Conservation (phyloP, 2,113 vertebrate genomes). For the Datnioides undecimradiatus region DNA sequence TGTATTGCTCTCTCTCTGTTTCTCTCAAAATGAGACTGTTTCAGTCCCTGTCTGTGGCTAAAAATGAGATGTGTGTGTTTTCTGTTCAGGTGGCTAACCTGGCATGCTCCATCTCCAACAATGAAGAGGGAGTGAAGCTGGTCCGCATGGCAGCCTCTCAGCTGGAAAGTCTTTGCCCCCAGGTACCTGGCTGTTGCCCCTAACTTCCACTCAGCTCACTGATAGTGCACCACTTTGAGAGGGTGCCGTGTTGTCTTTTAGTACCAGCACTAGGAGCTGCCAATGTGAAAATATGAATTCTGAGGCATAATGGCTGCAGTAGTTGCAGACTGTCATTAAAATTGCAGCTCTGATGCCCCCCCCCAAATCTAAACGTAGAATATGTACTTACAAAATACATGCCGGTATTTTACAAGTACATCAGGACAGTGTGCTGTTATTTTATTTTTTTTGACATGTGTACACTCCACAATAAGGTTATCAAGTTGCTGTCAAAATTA, state of each 20-base stretch:
- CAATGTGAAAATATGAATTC: background rate
- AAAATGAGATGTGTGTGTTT: constrained; percentile 27
- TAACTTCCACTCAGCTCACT: constrained; percentile 4
- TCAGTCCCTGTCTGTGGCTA: background rate
- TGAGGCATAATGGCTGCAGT: background rate
- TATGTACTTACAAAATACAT: too few species aligned
- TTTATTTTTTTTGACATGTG: background rate
- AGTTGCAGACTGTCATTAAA: background rate
- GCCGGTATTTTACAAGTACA: background rate
- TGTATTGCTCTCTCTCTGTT: constrained; percentile 32
- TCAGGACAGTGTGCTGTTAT: background rate
- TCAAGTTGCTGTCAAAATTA: background rate
- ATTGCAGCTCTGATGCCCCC: background rate
- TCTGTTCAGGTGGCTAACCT: constrained; percentile 94
- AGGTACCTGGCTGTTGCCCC: constrained; percentile 83
- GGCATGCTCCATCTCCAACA: constrained; percentile 99
- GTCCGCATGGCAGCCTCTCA: constrained; percentile 99
- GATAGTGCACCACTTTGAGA: constrained; percentile 11
- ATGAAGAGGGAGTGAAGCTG: constrained; percentile 98
- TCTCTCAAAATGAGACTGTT: constrained; percentile 6
- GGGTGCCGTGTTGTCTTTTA: constrained; percentile 1
- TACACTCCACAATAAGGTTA: background rate
- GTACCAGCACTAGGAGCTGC: background rate
- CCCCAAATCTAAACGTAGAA: too few species aligned
- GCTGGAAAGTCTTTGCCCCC: constrained; percentile 95